A percentile compares a stretch with the other conserved stretches of the same genome.
Conservation (phyloP, 2,113 vertebrate genomes). For the Campylomormyrus tamandua region DNA sequence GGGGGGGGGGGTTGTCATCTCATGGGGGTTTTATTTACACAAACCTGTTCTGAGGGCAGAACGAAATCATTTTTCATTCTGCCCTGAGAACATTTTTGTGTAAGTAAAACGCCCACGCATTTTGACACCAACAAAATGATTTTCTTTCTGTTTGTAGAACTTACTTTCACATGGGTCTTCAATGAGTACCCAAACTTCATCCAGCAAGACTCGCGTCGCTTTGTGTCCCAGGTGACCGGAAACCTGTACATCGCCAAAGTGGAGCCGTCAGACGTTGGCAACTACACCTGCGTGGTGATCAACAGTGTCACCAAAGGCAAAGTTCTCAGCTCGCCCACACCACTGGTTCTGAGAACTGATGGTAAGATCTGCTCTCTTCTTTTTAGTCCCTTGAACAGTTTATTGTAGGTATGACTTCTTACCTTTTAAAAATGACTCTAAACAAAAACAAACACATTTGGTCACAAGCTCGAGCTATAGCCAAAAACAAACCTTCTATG, state of each 20-base stretch:
- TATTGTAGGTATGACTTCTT: not conserved
- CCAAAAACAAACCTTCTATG: not conserved
- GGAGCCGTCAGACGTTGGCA: slow-evolving; percentile 81
- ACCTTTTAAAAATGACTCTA: not conserved
- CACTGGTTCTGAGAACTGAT: slow-evolving; percentile 77
- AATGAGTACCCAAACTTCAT: slow-evolving; percentile 82
- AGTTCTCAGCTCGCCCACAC: slow-evolving; percentile 81
- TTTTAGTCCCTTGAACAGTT: too few relatives aligned
- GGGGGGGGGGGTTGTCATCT: not conserved
- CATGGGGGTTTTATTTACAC: not conserved
- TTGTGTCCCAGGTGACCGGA: slow-evolving; percentile 88
- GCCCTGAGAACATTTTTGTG: not conserved
- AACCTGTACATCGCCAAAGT: slow-evolving; percentile 94
- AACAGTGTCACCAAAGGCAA: slow-evolving; percentile 78
- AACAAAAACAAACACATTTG: not conserved
- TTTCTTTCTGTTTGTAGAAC: slow-evolving; percentile 60
- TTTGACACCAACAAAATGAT: not conserved
- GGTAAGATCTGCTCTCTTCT: slow-evolving; percentile 57
- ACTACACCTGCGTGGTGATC: slow-evolving; percentile 92
- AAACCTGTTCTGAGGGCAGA: not conserved
- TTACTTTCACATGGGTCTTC: slow-evolving; percentile 92
- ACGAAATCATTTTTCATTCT: not conserved
- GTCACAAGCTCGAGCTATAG: not conserved
- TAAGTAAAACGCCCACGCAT: not conserved
- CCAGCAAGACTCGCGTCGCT: slow-evolving; percentile 81